Evolutionary conservation across 2,113 vertebrate species (phyloP), one percentile per base, ranked within the genome.

Genomic region (Cochlearius cochlearius): DNA sequence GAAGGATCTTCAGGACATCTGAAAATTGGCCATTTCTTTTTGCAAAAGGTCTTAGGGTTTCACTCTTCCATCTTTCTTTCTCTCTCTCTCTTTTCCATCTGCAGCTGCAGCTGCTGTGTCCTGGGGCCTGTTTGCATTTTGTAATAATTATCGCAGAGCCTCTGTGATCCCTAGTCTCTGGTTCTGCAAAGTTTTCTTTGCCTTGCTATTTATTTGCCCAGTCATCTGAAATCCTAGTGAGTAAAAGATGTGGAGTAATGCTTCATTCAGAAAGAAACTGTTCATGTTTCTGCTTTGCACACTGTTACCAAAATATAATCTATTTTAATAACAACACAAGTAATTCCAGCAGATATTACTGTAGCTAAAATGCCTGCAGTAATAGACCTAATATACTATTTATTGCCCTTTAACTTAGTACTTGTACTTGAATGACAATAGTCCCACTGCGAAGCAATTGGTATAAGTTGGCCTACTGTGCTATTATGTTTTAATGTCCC

Each of bases 251-350:
- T 62, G 56, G 49, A 72, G 75, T 77, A 82, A 91, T 64, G 39
- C 21, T 68, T 94, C 27, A 25, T 84, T 90, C 67, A 36, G 67
- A 93, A 95, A 92, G 16, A 91, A 94, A 62, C 9, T 50, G 38
- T 58, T 85, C 68, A 5, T 34, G 4, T 80, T 91, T n/a, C 25
- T 5, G 0, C 22, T 86, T 94, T 79, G 50, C 38, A 75, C 53
- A 20, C 23, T 62, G 53, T 53, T 91, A 86, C 55, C 56, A 71
- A 91, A 94, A 95, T 91, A 96, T 32, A 7, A 38, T 60, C 20
- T 87, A 86, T 97, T 98, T 97, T 94, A 78, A 95, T 74, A 97
- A 93, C 32, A 96, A 85, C 72, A 43, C 43, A 90, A 78, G 85
- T 96, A 81, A 95, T 93, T 84, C 93, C 92, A 74, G 74, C 74